These are phyloP conservation scores for Drosophila parthenogenetica DNA, from an alignment of 2,888 invertebrate species.

Conservation along the genomic window DNA sequence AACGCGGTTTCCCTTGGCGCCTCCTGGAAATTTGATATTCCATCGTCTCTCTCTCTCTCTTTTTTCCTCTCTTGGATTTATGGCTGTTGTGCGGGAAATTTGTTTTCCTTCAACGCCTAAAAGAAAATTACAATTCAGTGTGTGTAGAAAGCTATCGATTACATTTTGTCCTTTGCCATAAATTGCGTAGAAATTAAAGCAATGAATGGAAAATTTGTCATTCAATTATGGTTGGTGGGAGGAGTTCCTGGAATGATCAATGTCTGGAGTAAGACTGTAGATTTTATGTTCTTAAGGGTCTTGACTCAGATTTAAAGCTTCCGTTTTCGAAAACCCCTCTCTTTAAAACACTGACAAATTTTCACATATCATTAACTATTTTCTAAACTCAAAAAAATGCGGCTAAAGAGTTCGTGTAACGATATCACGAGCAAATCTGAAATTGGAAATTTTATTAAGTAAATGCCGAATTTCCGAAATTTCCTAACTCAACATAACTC, in stretches of 20 bases:
- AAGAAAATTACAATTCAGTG: constrained; percentile 29
- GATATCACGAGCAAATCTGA: too few species aligned
- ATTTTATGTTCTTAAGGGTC: neutral
- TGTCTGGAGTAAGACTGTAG: neutral
- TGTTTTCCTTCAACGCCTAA: constrained; percentile 38
- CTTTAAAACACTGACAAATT: too few species aligned
- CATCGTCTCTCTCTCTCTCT: neutral
- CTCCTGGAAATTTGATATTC: constrained; percentile 67
- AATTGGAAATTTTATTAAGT: too few species aligned
- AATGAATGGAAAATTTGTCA: constrained; percentile 39
- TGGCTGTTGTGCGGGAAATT: constrained; percentile 53
- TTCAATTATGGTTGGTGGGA: constrained; percentile 12
- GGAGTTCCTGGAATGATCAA: constrained; percentile 21
- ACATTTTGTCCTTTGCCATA: constrained; percentile 22
- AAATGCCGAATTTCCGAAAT: too few species aligned
- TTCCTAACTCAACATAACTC: too few species aligned
- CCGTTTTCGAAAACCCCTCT: too few species aligned
- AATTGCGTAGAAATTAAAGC: constrained; percentile 14
- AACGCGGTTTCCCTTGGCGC: constrained; percentile 28
- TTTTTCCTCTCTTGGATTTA: constrained; percentile 45
- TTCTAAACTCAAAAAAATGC: too few species aligned
- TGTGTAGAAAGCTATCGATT: constrained; percentile 56
- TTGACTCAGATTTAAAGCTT: too few species aligned
- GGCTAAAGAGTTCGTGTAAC: too few species aligned
- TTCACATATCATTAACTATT: too few species aligned